Evolutionary conservation across 2,113 vertebrate genomes (phyloP).

Genomic region (Castor canadensis): DNA sequence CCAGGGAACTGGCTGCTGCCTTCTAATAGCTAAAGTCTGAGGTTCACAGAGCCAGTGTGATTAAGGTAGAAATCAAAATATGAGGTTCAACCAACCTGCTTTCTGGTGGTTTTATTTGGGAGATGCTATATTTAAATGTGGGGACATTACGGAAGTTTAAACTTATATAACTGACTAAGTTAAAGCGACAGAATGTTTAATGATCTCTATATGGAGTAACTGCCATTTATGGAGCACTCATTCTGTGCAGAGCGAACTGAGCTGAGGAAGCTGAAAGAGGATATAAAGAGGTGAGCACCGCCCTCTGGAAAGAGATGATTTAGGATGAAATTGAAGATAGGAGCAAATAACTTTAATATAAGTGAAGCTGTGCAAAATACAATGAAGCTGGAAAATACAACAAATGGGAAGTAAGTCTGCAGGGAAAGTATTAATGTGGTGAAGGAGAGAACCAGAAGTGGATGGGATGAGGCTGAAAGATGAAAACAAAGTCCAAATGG

Average conservation of each 20-base stretch:
- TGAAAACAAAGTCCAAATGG: slow-evolving; percentile 30
- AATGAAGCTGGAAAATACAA: slow-evolving; percentile 8
- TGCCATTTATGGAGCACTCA: background rate
- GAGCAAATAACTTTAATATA: background rate
- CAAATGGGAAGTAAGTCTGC: background rate
- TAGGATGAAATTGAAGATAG: background rate
- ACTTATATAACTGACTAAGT: slow-evolving; percentile 30
- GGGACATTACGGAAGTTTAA: background rate
- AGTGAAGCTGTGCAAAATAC: background rate
- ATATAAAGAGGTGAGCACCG: background rate
- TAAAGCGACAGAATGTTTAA: slow-evolving; percentile 39
- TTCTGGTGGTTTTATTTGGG: slow-evolving; percentile 8
- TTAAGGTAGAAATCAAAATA: slow-evolving; percentile 23
- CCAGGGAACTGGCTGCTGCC: background rate
- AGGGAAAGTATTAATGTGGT: slow-evolving; percentile 9
- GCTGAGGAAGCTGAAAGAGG: background rate
- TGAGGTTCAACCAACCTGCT: slow-evolving; percentile 1
- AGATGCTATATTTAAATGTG: slow-evolving; percentile 46
- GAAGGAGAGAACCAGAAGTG: background rate
- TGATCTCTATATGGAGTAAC: background rate
- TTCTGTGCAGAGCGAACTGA: background rate
- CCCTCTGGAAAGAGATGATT: background rate
- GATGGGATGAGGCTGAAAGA: background rate
- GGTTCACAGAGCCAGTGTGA: background rate
- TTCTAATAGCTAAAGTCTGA: background rate